Base-by-base conservation (phyloP, 1,140 invertebrate genomes). In the Streblospio benedicti region DNA sequence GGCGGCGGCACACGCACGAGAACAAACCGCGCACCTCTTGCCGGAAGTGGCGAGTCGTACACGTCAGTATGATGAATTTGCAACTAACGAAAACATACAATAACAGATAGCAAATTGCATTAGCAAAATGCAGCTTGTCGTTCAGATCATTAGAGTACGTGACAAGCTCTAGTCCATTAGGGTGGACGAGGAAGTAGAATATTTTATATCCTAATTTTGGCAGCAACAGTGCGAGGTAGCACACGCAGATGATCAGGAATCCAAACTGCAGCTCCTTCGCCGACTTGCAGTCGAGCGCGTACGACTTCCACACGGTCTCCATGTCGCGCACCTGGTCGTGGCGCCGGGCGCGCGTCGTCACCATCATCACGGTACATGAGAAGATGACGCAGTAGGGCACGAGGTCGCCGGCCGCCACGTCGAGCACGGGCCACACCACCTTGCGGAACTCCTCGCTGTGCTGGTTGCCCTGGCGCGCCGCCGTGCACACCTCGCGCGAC, bases 391-490 rank as follows among this genome's bases (percentile, higher is more conserved):
- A 47, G 2, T 69, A 23, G 2, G 75, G 75, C 6, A 74, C 45
- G 16, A 70, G 30, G 31, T 70, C 63, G 51, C 60, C 55, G 4
- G 73, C 60, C 6, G 66, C 30, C 25, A 69, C 55, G 50, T 71
- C 64, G n/a, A 75, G 61, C 4, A 64, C 51, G 30, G 72, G 72
- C 68, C 71, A 70, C 25, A 74, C 65, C 33, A 60, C 45, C 35
- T 69, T 64, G 3, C 65, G 52, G 60, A 72, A 73, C 28, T 64
- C 44, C 45, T 69, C 59, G 6, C 49, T 61, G 64, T 53, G 55
- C 27, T 20, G 44, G 43, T 62, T 56, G 27, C 57, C 43, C 49
- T 59, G 60, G 35, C 68, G 67, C n/a, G 38, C 28, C 6, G 52
- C 52, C 55, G 32, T 63, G 59, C 59, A 59, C 52, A 58, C 54